Percentiles rank a stretch among this genome's conserved stretches.
phyloP scores from a whole-genome alignment of 1,140 invertebrate species.

The Elymnias hypermnestra region DNA sequence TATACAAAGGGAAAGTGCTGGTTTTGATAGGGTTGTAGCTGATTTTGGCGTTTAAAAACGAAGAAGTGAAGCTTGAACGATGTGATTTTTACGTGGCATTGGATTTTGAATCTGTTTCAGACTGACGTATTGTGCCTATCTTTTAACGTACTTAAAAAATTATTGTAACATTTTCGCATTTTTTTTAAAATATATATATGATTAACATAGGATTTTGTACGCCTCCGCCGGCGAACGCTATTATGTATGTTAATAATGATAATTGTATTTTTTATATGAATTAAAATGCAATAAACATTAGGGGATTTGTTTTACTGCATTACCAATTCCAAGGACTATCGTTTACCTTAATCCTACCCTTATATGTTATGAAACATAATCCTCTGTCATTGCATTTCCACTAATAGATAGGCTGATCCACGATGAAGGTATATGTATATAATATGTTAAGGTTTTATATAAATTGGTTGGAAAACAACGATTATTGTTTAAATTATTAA shows the following conservation, averaged over 20 bases:
- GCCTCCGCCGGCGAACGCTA: slow-evolving; percentile 53
- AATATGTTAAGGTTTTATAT: no score
- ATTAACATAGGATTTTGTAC: slow-evolving; percentile 31
- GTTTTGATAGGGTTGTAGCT: no score
- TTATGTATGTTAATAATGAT: slow-evolving; percentile 65
- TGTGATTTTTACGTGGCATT: slow-evolving; percentile 17
- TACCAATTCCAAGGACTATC: no score
- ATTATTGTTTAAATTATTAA: no score
- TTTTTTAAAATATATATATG: slow-evolving; percentile 35
- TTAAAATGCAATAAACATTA: slow-evolving; percentile 58
- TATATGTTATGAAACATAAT: no score
- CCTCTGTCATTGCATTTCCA: no score
- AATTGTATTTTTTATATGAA: slow-evolving; percentile 73
- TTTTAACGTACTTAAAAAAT: slow-evolving; percentile 50
- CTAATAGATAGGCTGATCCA: no score
- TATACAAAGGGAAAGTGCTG: no score
- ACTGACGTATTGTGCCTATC: slow-evolving; percentile 45
- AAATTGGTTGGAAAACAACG: no score
- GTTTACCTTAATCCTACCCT: no score
- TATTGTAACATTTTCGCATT: slow-evolving; percentile 42
- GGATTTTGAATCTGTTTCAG: slow-evolving; percentile 20
- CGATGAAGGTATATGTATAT: no score
- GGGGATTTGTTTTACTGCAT: slow-evolving; percentile 28
- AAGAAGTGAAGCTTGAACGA: slow-evolving; percentile 2
- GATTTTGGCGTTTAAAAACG: background rate